These are phyloP conservation scores for Drosophila punjabiensis DNA, from an alignment of 1,140 invertebrate genomes.

Conservation along the genomic window DNA sequence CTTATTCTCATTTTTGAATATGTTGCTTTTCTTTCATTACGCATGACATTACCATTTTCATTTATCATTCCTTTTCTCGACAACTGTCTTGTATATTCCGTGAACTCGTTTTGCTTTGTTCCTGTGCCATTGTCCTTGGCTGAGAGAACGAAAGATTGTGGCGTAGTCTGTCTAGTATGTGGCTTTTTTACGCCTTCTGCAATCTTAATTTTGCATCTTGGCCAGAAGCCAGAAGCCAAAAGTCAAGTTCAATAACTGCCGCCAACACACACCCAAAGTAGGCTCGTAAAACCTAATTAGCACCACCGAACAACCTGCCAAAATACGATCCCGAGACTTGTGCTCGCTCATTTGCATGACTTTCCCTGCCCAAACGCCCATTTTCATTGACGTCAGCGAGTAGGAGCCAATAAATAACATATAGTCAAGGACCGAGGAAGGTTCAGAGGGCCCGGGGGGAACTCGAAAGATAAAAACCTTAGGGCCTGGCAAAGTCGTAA, in stretches of 20 bases:
- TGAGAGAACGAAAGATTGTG: not conserved
- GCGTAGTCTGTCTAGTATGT: constrained; percentile 1
- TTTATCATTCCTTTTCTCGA: constrained; percentile 25
- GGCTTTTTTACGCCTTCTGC: constrained; percentile 4
- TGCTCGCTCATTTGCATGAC: constrained; percentile 55
- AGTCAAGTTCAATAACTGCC: constrained; percentile 54
- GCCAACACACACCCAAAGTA: constrained; percentile 32
- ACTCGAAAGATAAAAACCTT: constrained; percentile 13
- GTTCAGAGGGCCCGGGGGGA: not conserved
- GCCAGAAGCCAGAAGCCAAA: constrained; percentile 25
- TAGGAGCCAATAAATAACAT: constrained; percentile 27
- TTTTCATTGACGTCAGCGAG: constrained; percentile 60
- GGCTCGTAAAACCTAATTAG: constrained; percentile 68
- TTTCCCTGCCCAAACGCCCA: constrained; percentile 23
- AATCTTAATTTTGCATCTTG: constrained; percentile 23
- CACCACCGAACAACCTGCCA: constrained; percentile 37
- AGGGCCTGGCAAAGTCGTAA: constrained; percentile 8
- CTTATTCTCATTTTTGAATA: not conserved
- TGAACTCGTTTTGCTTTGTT: constrained; percentile 13
- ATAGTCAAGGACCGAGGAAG: constrained; percentile 6
- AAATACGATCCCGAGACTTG: constrained; percentile 29
- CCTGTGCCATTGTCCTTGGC: constrained; percentile 31
- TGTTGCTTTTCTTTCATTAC: constrained; percentile 24
- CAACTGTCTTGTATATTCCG: constrained; percentile 7
- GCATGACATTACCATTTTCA: constrained; percentile 36